Percentiles rank a stretch among this genome's conserved stretches.
Conservation (phyloP, 2,113 vertebrate species). For the Girardinichthys multiradiatus region DNA sequence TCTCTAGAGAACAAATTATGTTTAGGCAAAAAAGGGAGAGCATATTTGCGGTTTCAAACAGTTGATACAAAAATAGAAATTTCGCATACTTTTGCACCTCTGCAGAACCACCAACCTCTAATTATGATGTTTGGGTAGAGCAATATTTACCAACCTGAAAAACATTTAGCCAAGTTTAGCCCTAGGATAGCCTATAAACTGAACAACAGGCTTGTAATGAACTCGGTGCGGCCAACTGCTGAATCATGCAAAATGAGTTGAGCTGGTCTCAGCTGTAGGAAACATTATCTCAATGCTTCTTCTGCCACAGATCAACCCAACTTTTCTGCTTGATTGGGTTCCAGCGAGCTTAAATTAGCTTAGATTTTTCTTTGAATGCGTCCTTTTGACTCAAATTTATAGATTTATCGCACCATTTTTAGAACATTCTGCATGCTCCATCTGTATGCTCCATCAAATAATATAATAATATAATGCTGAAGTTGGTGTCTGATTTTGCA, state of each 20-base stretch:
- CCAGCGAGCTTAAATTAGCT: neutral
- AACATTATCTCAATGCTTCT: neutral
- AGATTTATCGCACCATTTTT: too few species aligned
- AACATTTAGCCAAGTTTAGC: neutral
- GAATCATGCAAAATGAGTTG: neutral
- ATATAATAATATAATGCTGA: too few species aligned
- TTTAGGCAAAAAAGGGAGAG: neutral
- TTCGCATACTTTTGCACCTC: too few species aligned
- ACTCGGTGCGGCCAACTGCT: neutral
- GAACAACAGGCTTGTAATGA: neutral
- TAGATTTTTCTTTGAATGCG: neutral
- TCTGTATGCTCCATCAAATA: too few species aligned
- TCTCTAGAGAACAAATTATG: neutral
- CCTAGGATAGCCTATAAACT: neutral
- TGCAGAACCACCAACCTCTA: neutral
- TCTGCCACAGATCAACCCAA: neutral
- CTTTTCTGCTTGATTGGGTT: neutral
- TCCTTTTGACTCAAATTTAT: neutral
- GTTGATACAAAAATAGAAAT: neutral
- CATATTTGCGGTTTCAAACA: neutral
- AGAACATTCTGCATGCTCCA: neutral
- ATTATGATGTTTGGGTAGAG: neutral
- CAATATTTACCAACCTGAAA: neutral
- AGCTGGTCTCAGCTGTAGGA: neutral
- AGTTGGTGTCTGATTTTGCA: too few species aligned